Conservation (phyloP, 2,797 vertebrate species). For the Coccyzus lansbergi region DNA sequence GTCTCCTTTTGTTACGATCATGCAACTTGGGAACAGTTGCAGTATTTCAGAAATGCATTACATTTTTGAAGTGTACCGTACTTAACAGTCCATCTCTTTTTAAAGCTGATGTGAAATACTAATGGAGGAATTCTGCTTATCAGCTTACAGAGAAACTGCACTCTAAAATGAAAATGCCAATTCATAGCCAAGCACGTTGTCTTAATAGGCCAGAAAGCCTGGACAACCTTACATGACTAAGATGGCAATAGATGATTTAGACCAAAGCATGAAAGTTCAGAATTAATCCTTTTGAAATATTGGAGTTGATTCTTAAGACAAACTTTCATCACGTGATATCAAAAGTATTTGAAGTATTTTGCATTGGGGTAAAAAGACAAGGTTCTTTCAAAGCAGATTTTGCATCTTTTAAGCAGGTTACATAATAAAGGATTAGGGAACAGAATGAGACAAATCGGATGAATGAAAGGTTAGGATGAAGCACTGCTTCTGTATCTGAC, state of each 20-base stretch:
- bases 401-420: conserved; percentile 64
- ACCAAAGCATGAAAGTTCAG: neutral
- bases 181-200: neutral
- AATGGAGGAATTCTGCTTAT: neutral
- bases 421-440: conserved; percentile 63
- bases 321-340: conserved; percentile 21
- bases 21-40: neutral
- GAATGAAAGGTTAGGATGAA: conserved; percentile 40
- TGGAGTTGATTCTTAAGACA: conserved; percentile 14
- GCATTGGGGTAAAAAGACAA: conserved; percentile 39
- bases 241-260: neutral
- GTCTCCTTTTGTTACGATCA: neutral
- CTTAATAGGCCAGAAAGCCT: neutral
- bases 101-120: neutral
- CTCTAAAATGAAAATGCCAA: neutral
- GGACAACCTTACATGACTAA: neutral
- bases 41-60: neutral
- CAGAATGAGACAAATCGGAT: conserved; percentile 59
- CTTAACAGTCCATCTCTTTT: neutral
- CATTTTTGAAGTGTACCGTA: neutral
- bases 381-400: conserved; percentile 63
- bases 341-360: conserved; percentile 52
- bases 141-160: neutral
- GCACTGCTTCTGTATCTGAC: neutral
- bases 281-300: conserved; percentile 12